Evolutionary conservation across 1,140 invertebrate genomes (phyloP).

Genomic region (Pseudomyrmex concolor): DNA sequence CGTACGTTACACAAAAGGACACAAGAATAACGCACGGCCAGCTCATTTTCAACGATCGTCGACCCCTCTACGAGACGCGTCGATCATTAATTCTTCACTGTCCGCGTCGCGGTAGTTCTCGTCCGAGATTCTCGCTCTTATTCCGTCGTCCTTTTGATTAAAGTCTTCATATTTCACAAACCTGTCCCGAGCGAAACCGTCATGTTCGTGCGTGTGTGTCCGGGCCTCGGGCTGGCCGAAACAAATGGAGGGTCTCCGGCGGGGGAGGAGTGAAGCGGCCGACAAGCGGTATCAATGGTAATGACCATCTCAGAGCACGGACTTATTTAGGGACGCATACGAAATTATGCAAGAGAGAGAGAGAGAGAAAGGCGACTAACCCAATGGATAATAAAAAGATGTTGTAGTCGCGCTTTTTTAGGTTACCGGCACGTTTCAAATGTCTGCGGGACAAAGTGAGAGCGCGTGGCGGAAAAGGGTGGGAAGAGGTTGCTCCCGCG

Average conservation of each 20-base stretch:
- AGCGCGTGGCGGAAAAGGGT: constrained; percentile 50
- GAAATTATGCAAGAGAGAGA: constrained; percentile 65
- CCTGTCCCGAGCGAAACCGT: constrained; percentile 57
- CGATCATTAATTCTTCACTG: constrained; percentile 72
- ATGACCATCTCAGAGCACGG: constrained; percentile 64
- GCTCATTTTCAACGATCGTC: constrained; percentile 57
- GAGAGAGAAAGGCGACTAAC: constrained; percentile 29
- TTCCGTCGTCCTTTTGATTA: constrained; percentile 73
- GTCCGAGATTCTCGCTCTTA: constrained; percentile 60
- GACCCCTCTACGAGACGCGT: constrained; percentile 12
- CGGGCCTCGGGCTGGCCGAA: constrained; percentile 55
- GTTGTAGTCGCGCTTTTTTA: too few relatives aligned
- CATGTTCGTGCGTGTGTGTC: constrained; percentile 36
- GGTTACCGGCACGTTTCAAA: constrained; percentile 72
- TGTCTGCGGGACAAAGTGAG: constrained; percentile 80
- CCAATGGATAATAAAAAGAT: constrained; percentile 26
- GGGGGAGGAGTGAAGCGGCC: not conserved
- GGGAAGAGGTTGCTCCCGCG: constrained; percentile 71
- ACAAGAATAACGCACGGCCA: constrained; percentile 6
- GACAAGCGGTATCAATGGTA: constrained; percentile 70
- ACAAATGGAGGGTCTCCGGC: constrained; percentile 52
- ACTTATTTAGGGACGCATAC: constrained; percentile 73
- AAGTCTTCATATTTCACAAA: constrained; percentile 76
- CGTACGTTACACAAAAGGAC: constrained; percentile 38
- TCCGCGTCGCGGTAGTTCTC: constrained; percentile 66